Evolutionary conservation across 2,113 vertebrate genomes (phyloP), one percentile per base, ranked within the genome.

Genomic region (Chunga burmeisteri): DNA sequence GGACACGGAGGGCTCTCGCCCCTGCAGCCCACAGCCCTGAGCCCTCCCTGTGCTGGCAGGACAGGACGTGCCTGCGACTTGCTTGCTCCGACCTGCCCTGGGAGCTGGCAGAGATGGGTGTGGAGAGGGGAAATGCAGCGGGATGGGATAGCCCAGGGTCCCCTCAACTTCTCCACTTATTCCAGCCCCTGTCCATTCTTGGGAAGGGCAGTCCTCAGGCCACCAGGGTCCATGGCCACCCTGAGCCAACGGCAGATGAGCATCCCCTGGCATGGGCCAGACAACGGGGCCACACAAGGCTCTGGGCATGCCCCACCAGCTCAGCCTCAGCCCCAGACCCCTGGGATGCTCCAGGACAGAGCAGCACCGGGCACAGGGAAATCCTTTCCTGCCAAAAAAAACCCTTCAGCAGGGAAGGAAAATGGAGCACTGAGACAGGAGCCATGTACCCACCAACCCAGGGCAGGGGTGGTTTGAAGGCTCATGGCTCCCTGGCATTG

Each of bases 1-100:
- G 34, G 53, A 50, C 62, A 46, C 0, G 0, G 17, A 61, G 20
- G 38, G n/a, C 22, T 84, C 77, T 81, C 0, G 0, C 3, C 55
- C 20, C 55, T 56, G 32, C 32, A 92, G 68, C 56, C 46, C 27
- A 11, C 0, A 3, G 44, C 15, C 17, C 46, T 65, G 67, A 63
- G 56, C 44, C 29, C 38, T 74, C 59, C 40, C 62, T 75, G 25
- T 0, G 0, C 19, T 1, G 0, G 49, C 93, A 92, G 82, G 83
- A 83, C 4, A 5, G 47, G n/a, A 72, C 3, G 0, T 72, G 86
- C 58, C 82, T 80, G 38, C 1, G 2, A 50, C 44, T 47, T 59
- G 53, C 88, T 56, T 86, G 86, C 59, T 70, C 36, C 2, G 1
- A 59, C 88, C 71, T 81, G 86, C 46, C 62, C 21, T 5, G 1